Percentiles rank a stretch among this genome's conserved stretches.
These are phyloP conservation scores for Bambusicola thoracicus DNA, from an alignment of 2,113 vertebrate species.

Conservation along the genomic window DNA sequence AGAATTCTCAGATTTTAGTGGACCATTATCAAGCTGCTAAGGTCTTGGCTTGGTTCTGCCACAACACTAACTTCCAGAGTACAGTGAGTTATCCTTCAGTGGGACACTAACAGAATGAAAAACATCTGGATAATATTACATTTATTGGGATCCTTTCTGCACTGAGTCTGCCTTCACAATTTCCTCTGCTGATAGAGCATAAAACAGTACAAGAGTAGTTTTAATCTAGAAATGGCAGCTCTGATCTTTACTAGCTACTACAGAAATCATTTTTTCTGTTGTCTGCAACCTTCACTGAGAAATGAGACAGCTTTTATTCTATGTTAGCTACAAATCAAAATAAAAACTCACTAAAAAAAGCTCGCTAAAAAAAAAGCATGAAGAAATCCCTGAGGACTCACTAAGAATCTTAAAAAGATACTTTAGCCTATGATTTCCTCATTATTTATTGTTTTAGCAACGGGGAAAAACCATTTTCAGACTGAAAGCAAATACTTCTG, in stretches of 20 bases:
- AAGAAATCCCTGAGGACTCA: conserved; percentile 16
- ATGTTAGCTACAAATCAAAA: not conserved
- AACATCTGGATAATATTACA: conserved; percentile 41
- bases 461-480: conserved; percentile 43
- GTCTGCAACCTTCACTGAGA: not conserved
- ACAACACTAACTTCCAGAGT: not conserved
- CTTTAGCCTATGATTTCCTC: conserved; percentile 19
- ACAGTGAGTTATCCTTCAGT: not conserved
- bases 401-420: not conserved
- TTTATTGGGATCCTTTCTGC: conserved; percentile 30
- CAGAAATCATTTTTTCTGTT: not conserved
- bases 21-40: conserved; percentile 9
- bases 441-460: conserved; percentile 45
- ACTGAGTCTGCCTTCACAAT: not conserved
- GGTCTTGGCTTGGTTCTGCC: not conserved
- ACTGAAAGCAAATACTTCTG: conserved; percentile 64
- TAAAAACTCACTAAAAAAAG: not conserved
- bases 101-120: conserved; percentile 15
- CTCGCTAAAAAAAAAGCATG: not conserved
- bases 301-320: not conserved
- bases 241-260: not conserved
- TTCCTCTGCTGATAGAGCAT: not conserved
- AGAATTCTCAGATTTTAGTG: conserved; percentile 19
- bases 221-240: conserved; percentile 1
- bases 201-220: not conserved